A percentile compares a stretch with the other conserved stretches of the same genome.
Conservation (phyloP, 2,797 vertebrate species). For the Denticeps clupeoides region DNA sequence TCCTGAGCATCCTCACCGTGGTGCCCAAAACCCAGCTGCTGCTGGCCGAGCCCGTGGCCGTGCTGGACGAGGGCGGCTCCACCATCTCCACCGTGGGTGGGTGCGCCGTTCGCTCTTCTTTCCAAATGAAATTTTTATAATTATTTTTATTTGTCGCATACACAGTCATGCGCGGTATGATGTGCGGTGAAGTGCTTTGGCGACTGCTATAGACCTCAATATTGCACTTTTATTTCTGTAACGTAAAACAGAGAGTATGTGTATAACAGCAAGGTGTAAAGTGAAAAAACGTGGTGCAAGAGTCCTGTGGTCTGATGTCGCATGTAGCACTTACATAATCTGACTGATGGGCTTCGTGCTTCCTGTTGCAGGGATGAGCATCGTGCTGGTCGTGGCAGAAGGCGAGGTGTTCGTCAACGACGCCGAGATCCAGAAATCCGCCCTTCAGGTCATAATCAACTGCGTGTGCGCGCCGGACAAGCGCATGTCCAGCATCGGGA, state of each 20-base stretch:
- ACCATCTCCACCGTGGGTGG: slow-evolving; percentile 89
- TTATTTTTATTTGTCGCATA: not conserved
- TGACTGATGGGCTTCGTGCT: too few species aligned
- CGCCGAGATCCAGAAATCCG: slow-evolving; percentile 97
- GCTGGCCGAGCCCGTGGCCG: slow-evolving; percentile 84
- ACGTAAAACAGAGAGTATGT: too few species aligned
- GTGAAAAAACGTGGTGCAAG: too few species aligned
- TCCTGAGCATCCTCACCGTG: slow-evolving; percentile 91
- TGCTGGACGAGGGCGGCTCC: slow-evolving; percentile 85
- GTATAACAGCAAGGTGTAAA: too few species aligned
- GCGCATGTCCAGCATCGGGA: slow-evolving; percentile 91
- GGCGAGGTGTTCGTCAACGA: slow-evolving; percentile 97
- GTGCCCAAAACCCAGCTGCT: slow-evolving; percentile 94
- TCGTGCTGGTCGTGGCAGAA: slow-evolving; percentile 93
- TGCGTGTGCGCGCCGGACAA: slow-evolving; percentile 95
- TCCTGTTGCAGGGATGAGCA: slow-evolving; percentile 80
- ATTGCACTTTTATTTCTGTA: too few species aligned
- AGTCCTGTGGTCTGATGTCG: too few species aligned
- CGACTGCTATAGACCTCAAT: too few species aligned
- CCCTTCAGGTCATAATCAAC: slow-evolving; percentile 95
- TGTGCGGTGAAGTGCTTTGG: too few species aligned
- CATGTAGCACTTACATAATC: too few species aligned
- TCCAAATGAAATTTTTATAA: not conserved
- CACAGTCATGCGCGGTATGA: not conserved
- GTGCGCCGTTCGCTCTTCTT: slow-evolving; percentile 23